Evolutionary conservation across 2,113 vertebrate genomes (phyloP).

Genomic region (Pomatorhinus ruficollis): DNA sequence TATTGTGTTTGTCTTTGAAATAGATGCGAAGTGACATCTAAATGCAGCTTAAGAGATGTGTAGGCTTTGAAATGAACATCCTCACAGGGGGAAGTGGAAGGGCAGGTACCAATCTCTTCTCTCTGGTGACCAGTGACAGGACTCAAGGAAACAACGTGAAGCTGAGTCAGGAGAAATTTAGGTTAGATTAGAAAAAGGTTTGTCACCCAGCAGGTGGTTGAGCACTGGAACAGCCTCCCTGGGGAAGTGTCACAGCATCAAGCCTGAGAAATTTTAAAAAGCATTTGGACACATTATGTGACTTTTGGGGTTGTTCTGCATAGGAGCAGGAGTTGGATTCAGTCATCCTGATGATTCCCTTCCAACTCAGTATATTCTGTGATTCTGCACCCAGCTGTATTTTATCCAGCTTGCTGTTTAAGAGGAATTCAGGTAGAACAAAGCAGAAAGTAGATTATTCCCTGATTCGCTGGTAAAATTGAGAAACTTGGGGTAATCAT

Average conservation of each 20-base stretch:
- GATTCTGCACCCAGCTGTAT: not conserved
- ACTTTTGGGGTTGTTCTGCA: not conserved
- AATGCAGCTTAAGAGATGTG: not conserved
- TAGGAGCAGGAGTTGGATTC: not conserved
- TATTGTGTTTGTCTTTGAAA: not conserved
- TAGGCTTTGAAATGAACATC: not conserved
- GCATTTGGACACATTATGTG: not conserved
- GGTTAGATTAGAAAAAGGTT: not conserved
- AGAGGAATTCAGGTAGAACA: not conserved
- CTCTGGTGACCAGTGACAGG: not conserved
- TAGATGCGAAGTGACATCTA: not conserved
- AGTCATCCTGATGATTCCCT: not conserved
- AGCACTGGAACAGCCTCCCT: not conserved
- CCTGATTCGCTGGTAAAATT: not conserved
- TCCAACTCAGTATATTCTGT: not conserved
- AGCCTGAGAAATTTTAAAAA: not conserved
- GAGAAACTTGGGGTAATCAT: not conserved
- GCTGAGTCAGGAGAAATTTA: not conserved
- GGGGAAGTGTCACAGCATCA: not conserved
- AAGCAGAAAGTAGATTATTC: not conserved
- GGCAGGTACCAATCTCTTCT: not conserved
- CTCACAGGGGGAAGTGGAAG: not conserved
- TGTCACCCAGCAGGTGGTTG: rapidly evolving
- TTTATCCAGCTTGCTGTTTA: not conserved
- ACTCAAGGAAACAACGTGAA: not conserved